Evolutionary conservation across 2,888 invertebrate genomes (phyloP).

Genomic region (Hipparchia sbordonii): DNA sequence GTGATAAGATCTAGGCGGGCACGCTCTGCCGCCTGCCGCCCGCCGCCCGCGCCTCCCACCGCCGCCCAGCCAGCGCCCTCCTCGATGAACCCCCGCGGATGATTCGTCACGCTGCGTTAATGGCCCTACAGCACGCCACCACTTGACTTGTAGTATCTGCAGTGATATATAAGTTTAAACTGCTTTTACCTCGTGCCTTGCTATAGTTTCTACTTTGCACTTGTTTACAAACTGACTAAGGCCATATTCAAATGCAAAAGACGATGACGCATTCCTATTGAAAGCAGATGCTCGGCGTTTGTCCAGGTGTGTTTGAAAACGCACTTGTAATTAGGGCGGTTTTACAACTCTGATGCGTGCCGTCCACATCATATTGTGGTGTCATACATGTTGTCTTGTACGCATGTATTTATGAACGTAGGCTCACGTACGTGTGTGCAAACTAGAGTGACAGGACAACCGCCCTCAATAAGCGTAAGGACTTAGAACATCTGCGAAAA

Average conservation of each 20-base stretch:
- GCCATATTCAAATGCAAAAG: not conserved
- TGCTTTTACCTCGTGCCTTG: constrained; percentile 6
- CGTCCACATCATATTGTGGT: too few relatives aligned
- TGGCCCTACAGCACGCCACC: constrained; percentile 74
- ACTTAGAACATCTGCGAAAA: too few relatives aligned
- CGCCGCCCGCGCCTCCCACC: constrained; percentile 46
- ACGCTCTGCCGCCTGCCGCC: constrained; percentile 47
- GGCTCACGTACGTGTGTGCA: not conserved
- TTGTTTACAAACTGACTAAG: not conserved
- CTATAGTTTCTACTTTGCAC: constrained; percentile 17
- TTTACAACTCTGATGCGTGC: too few relatives aligned
- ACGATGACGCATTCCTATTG: not conserved
- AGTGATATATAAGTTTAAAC: constrained; percentile 47
- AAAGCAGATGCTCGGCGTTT: too few relatives aligned
- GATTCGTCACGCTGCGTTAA: constrained; percentile 82
- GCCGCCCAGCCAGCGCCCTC: constrained; percentile 17
- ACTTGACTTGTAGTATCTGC: constrained; percentile 72
- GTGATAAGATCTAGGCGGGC: constrained; percentile 79
- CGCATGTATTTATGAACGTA: too few relatives aligned
- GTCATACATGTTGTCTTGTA: too few relatives aligned
- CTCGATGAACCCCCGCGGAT: constrained; percentile 54
- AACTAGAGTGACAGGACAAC: too few relatives aligned
- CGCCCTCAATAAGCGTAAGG: too few relatives aligned
- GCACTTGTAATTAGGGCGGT: too few relatives aligned
- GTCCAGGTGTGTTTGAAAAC: too few relatives aligned